Conservation (phyloP, 2,888 invertebrate genomes). For the Drosophila formosana region DNA sequence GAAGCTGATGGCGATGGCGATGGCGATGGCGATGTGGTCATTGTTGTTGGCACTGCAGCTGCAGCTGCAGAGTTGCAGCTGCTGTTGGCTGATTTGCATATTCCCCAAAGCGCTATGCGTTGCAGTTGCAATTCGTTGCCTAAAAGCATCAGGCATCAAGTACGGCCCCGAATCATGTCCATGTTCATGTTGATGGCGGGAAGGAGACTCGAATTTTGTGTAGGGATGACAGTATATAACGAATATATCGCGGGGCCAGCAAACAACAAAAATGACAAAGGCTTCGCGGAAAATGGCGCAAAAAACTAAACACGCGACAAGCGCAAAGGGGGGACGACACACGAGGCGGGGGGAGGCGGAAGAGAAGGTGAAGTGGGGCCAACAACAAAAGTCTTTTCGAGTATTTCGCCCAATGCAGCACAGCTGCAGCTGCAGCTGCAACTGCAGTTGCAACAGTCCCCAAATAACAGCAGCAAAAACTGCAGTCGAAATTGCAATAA, state of each 20-base stretch:
- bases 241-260: constrained; percentile 47
- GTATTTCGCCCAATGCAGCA: constrained; percentile 56
- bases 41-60: constrained; percentile 49
- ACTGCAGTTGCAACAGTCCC: constrained; percentile 48
- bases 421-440: constrained; percentile 27
- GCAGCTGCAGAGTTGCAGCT: constrained; percentile 40
- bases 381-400: constrained; percentile 69
- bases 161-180: constrained; percentile 20
- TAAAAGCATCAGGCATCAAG: constrained; percentile 68
- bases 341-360: not conserved
- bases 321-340: constrained; percentile 10
- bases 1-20: constrained; percentile 33
- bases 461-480: constrained; percentile 44
- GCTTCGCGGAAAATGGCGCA: constrained; percentile 80
- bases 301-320: constrained; percentile 75
- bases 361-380: not conserved
- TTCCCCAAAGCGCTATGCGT: constrained; percentile 71
- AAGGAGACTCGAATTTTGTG: not conserved
- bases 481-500: constrained; percentile 62
- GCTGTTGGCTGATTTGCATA: constrained; percentile 78
- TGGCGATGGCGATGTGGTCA: constrained; percentile 41
- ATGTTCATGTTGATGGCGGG: constrained; percentile 2
- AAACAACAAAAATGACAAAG: constrained; percentile 65
- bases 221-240: constrained; percentile 45
- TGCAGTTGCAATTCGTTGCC: constrained; percentile 76